phyloP scores from a whole-genome alignment of 2,113 vertebrate species.

The Rhombomys opimus region DNA sequence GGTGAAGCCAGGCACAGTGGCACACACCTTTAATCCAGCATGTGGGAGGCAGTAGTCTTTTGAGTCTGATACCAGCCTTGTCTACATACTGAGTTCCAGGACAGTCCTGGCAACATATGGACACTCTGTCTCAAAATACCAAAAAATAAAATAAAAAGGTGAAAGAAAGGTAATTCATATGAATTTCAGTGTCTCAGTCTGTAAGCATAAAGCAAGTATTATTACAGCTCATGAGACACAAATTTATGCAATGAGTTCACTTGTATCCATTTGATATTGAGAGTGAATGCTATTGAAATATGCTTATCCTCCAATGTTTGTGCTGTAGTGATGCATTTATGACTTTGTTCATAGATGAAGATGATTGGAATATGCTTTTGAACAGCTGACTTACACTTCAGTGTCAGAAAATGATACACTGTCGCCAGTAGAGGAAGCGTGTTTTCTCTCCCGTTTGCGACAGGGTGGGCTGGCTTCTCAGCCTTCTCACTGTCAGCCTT shows the following conservation, averaged over 20 bases:
- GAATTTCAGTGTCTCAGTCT: conserved; percentile 29
- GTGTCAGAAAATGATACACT: neutral
- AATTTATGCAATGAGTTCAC: neutral
- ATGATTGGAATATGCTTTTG: conserved; percentile 18
- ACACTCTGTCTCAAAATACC: neutral
- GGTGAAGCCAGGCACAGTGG: neutral
- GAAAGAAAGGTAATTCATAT: neutral
- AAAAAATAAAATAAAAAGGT: too few species aligned
- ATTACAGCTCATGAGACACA: neutral
- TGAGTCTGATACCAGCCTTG: neutral
- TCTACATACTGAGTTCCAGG: neutral
- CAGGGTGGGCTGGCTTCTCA: neutral
- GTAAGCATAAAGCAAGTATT: neutral
- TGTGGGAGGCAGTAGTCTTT: neutral
- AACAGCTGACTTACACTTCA: neutral
- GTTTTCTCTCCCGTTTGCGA: neutral
- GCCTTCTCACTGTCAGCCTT: neutral
- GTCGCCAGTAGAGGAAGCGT: neutral
- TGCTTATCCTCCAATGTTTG: neutral
- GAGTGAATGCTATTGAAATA: neutral
- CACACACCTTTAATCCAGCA: neutral
- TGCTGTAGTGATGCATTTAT: neutral
- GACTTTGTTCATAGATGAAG: neutral
- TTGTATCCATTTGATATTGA: neutral
- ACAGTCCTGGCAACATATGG: neutral